Base-by-base conservation (phyloP, 2,888 invertebrate species). In the Torymus texanus region DNA sequence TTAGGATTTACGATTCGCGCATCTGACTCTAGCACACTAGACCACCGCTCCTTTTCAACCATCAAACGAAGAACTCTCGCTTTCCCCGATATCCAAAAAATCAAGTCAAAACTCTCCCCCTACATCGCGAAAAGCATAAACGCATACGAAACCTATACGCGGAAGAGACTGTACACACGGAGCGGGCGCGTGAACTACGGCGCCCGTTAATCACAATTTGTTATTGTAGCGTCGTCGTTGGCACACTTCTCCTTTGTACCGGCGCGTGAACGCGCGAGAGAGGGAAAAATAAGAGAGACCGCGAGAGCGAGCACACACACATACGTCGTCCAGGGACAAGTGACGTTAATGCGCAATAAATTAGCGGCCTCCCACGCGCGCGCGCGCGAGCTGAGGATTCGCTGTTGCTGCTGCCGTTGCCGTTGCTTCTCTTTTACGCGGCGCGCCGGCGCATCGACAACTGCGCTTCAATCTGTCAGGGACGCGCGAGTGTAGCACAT, bases 311-410 rank as follows among this genome's bases (percentile, higher is more conserved):
- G 41, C 24, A 21, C 50, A 12, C 50, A 12, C 51, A 18, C 41
- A 11, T 18, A 4, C 63, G 21, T 21, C n/a, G 67, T 63, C 21
- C 66, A 75, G 72, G 71, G 59, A 66, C 78, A 65, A 89, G 88
- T 88, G 88, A 88, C 89, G 88, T 88, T 88, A 89, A 89, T 88
- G 86, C 84, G 88, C 88, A 86, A 88, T 89, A 88, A 89, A 89
- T 89, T 88, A 88, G 86, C 86, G 84, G 84, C 86, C 88, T 86
- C 88, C 88, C 85, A 88, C 88, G 83, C 87, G 65, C 12, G 14
- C n/a, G n/a, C 41, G 63, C 2, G 55, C 65, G 29, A 24, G n/a
- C 2, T 41, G 55, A 56, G 66, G 61, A 72, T 72, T 73, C 51
- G 41, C 41, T 41, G 41, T 8, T 8, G 41, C 8, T 4, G 21